A percentile compares a stretch with the other conserved stretches of the same genome.
phyloP scores from a whole-genome alignment of 2,888 invertebrate genomes.

The Germaria angustata region DNA sequence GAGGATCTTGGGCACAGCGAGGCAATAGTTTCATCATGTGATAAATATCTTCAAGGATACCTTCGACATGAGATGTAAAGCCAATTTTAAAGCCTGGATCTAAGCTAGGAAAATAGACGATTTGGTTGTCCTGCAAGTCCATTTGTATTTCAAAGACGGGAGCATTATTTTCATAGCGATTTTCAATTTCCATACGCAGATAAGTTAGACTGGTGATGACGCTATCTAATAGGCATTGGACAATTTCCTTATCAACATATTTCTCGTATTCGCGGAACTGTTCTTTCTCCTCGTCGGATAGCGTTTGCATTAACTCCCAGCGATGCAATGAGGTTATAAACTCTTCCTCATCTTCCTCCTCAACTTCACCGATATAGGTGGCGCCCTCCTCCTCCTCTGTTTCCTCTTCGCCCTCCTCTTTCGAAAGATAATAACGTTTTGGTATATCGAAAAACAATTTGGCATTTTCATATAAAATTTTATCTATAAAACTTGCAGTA shows the following conservation, averaged over 20 bases:
- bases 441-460: conserved; percentile 84
- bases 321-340: conserved; percentile 68
- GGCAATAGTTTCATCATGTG: conserved; percentile 87
- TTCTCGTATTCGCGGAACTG: conserved; percentile 82
- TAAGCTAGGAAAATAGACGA: conserved; percentile 86
- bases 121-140: conserved; percentile 86
- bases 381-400: conserved; percentile 38
- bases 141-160: conserved; percentile 90
- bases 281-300: conserved; percentile 70
- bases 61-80: conserved; percentile 85
- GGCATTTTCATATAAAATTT: conserved; percentile 84
- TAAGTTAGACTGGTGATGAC: conserved; percentile 78
- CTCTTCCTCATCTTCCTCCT: conserved; percentile 55
- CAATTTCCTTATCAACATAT: conserved; percentile 84
- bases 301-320: conserved; percentile 69
- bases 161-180: conserved; percentile 74
- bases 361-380: not conserved
- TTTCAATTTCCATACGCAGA: conserved; percentile 76
- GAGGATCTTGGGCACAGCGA: conserved; percentile 82
- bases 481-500: conserved; percentile 82
- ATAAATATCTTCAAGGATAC: conserved; percentile 88
- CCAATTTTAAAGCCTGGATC: conserved; percentile 80
- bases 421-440: conserved; percentile 68
- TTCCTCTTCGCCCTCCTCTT: conserved; percentile 62
- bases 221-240: conserved; percentile 82